Conservation (phyloP, 37 sponge, comb jelly and placozoan species). For the Axinella damicornis region DNA sequence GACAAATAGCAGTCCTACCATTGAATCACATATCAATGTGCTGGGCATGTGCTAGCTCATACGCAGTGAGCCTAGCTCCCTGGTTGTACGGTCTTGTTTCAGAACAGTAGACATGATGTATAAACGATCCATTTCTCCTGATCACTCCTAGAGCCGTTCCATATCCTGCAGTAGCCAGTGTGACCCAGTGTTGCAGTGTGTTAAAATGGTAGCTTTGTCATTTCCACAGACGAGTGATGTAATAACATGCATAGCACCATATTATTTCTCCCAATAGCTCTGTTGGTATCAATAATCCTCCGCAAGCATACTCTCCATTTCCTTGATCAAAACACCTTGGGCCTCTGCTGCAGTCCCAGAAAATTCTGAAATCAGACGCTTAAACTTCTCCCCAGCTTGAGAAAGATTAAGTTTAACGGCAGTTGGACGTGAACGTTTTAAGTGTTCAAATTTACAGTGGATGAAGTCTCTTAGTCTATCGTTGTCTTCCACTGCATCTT, state of each 20-base stretch:
- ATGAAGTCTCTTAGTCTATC: neutral
- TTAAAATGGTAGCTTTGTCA: conserved; percentile 53
- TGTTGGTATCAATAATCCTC: conserved; percentile 62
- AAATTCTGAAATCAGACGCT: neutral
- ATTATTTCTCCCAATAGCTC: conserved; percentile 62
- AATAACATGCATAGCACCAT: conserved; percentile 69
- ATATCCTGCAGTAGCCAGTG: conserved; percentile 83
- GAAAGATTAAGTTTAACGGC: conserved; percentile 83
- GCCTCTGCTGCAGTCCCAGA: neutral
- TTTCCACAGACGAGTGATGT: neutral
- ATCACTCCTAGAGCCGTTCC: conserved; percentile 89
- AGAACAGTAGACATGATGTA: conserved; percentile 74
- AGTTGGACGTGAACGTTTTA: conserved; percentile 79
- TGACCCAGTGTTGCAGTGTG: conserved; percentile 91
- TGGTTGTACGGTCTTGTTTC: conserved; percentile 91
- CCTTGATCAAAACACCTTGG: conserved; percentile 15
- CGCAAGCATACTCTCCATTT: conserved; percentile 66
- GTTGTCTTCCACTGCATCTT: neutral
- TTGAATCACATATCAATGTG: conserved; percentile 80
- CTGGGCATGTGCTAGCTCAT: conserved; percentile 77
- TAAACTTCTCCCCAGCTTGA: conserved; percentile 54
- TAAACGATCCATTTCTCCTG: conserved; percentile 51
- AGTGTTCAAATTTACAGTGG: conserved; percentile 38
- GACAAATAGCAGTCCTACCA: conserved; percentile 66
- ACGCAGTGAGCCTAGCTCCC: conserved; percentile 85